Evolutionary conservation across 2,113 vertebrate species (phyloP).

Genomic region (Indri indri): DNA sequence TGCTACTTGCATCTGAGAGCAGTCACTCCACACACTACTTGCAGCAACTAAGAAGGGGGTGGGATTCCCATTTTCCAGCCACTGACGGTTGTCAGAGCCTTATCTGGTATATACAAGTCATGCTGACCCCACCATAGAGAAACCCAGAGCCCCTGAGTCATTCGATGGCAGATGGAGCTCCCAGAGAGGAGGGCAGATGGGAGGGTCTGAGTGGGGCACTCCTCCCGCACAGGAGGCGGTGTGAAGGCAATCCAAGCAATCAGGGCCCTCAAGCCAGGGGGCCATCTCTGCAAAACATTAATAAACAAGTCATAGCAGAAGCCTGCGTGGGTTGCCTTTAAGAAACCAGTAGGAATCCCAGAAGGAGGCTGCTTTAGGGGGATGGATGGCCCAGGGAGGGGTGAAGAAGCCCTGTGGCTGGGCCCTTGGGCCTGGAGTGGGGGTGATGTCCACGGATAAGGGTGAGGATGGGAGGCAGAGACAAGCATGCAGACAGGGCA

Average conservation of each 20-base stretch:
- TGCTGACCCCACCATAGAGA: background rate
- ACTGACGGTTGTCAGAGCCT: background rate
- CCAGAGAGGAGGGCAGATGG: background rate
- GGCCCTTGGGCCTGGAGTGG: background rate
- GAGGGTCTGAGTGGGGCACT: background rate
- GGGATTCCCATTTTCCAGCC: background rate
- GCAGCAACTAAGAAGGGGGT: background rate
- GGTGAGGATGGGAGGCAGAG: background rate
- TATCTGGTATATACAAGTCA: background rate
- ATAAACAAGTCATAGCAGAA: background rate
- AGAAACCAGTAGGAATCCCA: background rate
- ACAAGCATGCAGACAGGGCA: background rate
- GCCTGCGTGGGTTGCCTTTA: background rate
- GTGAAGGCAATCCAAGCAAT: background rate
- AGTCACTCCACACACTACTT: background rate
- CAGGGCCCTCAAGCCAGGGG: background rate
- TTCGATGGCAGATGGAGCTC: background rate
- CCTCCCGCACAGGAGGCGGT: background rate
- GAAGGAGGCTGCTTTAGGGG: background rate
- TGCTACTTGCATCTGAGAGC: background rate
- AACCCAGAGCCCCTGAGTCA: rapidly evolving
- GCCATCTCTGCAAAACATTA: background rate
- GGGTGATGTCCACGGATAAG: too few species aligned
- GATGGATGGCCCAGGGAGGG: background rate
- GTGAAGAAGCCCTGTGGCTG: background rate